Evolutionary conservation across 2,113 vertebrate genomes (phyloP), one percentile per base, ranked within the genome.

Genomic region (Anarrhichthys ocellatus): DNA sequence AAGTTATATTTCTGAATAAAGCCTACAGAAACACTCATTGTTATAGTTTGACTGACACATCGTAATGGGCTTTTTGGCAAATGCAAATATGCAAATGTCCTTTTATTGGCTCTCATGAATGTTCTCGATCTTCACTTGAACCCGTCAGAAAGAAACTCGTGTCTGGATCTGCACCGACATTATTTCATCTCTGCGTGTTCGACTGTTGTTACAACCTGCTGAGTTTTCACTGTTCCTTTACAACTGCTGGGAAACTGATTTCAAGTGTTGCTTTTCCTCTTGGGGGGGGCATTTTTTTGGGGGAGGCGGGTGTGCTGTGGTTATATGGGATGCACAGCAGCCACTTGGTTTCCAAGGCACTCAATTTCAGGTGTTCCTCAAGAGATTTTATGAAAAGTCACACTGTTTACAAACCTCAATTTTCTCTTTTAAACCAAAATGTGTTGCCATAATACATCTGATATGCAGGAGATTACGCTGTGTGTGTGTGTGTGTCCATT

Each of bases 101-200:
- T 72, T 48, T 73, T 18, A 65, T 78, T 38, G 59, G 24, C 6
- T 62, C n/a, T 59, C 64, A 24, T 56, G 32, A 38, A 4, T 52
- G n/a, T 20, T 79, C 58, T 40, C 13, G 44, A 46, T 13, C 44
- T 46, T 46, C 42, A 44, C 42, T 32, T 44, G 42, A 44, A 44
- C 42, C 10, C 13, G 4, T 67, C 68, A 52, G 65, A 36, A 85
- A 76, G 29, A 24, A 70, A 59, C 27, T 80, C 83, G 58, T 70
- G 76, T 78, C 83, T 48, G 63, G n/a, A 77, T 75, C 74, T 64
- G 59, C 66, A 32, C 74, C 84, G 81, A 79, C 62, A 20, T 76
- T 56, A 73, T 70, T 80, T 89, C 75, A 84, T 76, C 58, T 50
- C 54, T 73, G 40, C 73, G 65, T 59, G 73, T 88, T 65, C 70